These are phyloP conservation scores for Fragum whitleyi DNA, from an alignment of 2,888 invertebrate species.

Conservation along the genomic window DNA sequence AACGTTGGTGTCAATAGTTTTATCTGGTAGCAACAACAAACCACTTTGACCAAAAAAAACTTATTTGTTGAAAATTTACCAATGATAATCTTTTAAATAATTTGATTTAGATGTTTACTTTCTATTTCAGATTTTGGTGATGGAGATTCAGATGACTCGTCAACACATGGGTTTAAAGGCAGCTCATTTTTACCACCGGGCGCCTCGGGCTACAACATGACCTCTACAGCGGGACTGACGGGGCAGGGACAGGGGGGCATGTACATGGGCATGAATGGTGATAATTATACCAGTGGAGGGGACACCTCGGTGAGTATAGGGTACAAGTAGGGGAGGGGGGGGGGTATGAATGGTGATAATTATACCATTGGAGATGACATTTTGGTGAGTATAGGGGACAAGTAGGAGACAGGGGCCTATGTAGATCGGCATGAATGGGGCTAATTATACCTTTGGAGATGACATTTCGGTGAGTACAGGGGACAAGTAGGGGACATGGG, in stretches of 20 bases:
- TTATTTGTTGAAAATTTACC: too few species aligned
- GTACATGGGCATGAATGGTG: conserved; percentile 91
- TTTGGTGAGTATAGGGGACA: too few species aligned
- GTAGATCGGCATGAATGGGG: too few species aligned
- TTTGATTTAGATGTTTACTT: too few species aligned
- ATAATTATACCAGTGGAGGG: conserved; percentile 87
- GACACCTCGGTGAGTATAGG: conserved; percentile 79
- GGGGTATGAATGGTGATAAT: conserved; percentile 90
- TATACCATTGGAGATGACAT: conserved; percentile 87
- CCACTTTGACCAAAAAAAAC: too few species aligned
- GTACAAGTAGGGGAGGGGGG: too few species aligned
- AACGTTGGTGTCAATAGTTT: too few species aligned
- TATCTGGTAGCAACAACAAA: too few species aligned
- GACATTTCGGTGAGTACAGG: too few species aligned
- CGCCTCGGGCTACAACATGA: conserved; percentile 74
- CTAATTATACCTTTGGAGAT: too few species aligned
- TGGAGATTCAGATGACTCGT: conserved; percentile 62
- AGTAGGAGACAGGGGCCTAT: too few species aligned
- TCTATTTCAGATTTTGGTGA: conserved; percentile 57
- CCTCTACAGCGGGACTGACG: conserved; percentile 71
- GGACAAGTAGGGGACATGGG: conserved; percentile 66
- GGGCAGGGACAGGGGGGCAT: conserved; percentile 72
- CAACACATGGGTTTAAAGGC: conserved; percentile 62
- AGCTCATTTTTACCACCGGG: conserved; percentile 68
- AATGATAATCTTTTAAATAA: too few species aligned